Evolutionary conservation across 2,113 vertebrate species (phyloP).

Genomic region (Anoura caudifer): DNA sequence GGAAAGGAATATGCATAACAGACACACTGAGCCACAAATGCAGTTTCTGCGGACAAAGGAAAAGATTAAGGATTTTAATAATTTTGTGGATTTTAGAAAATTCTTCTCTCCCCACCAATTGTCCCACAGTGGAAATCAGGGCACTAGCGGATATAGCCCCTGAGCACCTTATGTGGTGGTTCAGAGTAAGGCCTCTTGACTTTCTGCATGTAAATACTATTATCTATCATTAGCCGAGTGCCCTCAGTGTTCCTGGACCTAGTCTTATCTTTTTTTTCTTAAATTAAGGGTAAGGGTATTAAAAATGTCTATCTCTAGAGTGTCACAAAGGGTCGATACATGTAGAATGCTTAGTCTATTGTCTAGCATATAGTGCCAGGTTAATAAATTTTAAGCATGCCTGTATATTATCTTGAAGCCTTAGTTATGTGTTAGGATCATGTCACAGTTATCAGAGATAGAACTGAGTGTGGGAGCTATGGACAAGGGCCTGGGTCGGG

Average conservation of each 20-base stretch:
- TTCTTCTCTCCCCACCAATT: background rate
- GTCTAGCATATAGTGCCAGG: background rate
- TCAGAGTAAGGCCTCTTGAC: background rate
- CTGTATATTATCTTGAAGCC: background rate
- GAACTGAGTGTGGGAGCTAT: background rate
- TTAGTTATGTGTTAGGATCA: background rate
- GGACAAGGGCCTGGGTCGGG: background rate
- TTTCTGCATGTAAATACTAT: background rate
- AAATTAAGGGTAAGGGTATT: background rate
- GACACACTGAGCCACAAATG: slow-evolving; percentile 34
- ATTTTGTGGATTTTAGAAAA: slow-evolving; percentile 48
- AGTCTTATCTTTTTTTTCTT: background rate
- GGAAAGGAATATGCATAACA: slow-evolving; percentile 53
- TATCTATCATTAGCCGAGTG: background rate
- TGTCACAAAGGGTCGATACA: background rate
- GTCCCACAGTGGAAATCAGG: background rate
- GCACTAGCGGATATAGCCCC: background rate
- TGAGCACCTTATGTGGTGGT: background rate
- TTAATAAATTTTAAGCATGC: background rate
- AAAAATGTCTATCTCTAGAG: background rate
- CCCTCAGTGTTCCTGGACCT: background rate
- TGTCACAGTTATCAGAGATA: background rate
- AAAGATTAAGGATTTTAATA: slow-evolving; percentile 45
- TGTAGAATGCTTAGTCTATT: background rate
- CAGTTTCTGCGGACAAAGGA: slow-evolving; percentile 52